Conservation (phyloP, 2,797 vertebrate species). For the Cichlasoma orientale region DNA sequence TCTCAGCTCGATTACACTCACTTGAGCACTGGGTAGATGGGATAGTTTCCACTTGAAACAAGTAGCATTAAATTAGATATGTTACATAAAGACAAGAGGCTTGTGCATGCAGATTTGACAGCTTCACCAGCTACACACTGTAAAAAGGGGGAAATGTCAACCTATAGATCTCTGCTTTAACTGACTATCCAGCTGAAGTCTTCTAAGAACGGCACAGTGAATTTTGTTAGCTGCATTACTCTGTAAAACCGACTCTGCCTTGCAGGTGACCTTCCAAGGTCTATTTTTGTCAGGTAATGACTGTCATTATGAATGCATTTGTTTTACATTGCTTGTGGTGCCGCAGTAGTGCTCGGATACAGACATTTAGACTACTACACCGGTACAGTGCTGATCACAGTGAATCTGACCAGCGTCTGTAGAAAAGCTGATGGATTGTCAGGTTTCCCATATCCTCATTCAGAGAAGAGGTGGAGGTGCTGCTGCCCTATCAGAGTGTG, state of each 20-base stretch:
- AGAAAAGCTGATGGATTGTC: conserved; percentile 53
- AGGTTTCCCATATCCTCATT: conserved; percentile 50
- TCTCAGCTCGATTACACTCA: conserved; percentile 28
- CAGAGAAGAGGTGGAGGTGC: conserved; percentile 50
- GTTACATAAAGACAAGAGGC: conserved; percentile 59
- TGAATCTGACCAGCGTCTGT: conserved; percentile 37
- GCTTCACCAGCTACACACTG: conserved; percentile 15
- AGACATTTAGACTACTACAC: conserved; percentile 36
- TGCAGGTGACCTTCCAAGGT: conserved; percentile 65
- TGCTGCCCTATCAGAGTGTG: conserved; percentile 61
- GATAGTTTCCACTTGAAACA: conserved; percentile 51
- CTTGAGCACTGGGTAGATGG: conserved; percentile 34
- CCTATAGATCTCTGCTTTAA: conserved; percentile 44
- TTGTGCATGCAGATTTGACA: conserved; percentile 29
- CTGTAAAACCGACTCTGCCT: conserved; percentile 51
- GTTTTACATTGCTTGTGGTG: conserved; percentile 41
- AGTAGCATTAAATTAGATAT: conserved; percentile 56
- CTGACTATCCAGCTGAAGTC: conserved; percentile 29
- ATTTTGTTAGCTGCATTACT: conserved; percentile 54
- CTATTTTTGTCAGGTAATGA: conserved; percentile 69
- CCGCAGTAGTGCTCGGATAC: conserved; percentile 10
- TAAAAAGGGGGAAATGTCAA: conserved; percentile 41
- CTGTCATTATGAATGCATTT: conserved; percentile 60
- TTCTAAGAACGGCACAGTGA: conserved; percentile 39
- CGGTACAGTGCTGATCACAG: conserved; percentile 4